Conservation (phyloP, 2,888 invertebrate genomes). For the Morpho helenor region DNA sequence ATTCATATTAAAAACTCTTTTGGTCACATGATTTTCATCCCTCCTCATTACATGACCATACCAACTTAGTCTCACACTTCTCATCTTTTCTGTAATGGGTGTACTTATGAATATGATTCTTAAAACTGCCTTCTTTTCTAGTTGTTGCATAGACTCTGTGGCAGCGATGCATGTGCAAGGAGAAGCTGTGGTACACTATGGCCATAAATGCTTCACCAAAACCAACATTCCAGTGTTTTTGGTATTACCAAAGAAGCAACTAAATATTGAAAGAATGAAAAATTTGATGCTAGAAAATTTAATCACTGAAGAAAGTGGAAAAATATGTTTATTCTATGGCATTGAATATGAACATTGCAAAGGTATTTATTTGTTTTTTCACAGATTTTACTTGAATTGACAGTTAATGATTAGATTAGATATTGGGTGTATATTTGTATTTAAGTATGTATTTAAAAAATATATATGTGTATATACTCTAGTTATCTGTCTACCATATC, state of each 20-base stretch:
- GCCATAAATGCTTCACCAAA: constrained; percentile 91
- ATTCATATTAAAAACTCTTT: too few relatives aligned
- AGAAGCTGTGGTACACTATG: constrained; percentile 94
- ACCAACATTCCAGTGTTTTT: constrained; percentile 87
- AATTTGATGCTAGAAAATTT: constrained; percentile 36
- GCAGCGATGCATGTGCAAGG: constrained; percentile 93
- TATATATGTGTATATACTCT: neutral
- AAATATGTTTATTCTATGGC: constrained; percentile 82
- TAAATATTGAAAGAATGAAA: constrained; percentile 69
- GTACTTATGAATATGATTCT: too few relatives aligned
- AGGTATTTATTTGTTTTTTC: constrained; percentile 50
- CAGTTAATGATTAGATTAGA: neutral
- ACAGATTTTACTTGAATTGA: neutral
- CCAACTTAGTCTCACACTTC: too few relatives aligned
- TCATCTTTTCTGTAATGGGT: too few relatives aligned
- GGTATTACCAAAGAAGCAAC: constrained; percentile 81
- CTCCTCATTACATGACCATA: too few relatives aligned
- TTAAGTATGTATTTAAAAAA: neutral
- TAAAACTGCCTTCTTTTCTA: constrained; percentile 47
- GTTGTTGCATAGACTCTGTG: constrained; percentile 94
- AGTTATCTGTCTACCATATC: too few relatives aligned
- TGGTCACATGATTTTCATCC: too few relatives aligned
- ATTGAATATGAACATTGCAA: constrained; percentile 81
- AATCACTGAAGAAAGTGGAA: constrained; percentile 44
- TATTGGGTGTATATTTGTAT: too few relatives aligned